A percentile compares a stretch with the other conserved stretches of the same genome.
phyloP scores from a whole-genome alignment of 2,888 invertebrate genomes.

The Harmothoe impar region DNA sequence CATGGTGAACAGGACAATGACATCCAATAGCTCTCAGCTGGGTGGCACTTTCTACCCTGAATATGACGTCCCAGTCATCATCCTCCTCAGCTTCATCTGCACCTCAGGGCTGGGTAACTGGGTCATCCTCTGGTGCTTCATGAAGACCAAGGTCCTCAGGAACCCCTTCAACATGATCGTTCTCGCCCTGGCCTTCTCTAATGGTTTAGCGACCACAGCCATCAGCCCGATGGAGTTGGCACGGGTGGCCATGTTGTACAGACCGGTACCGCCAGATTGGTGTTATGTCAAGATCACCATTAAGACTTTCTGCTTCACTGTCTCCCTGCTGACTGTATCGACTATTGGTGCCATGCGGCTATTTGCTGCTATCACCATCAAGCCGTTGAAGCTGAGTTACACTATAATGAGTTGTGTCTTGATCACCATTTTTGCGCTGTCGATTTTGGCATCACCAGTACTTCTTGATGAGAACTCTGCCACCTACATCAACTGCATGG shows the following conservation, averaged over 20 bases:
- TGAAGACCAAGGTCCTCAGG: background rate
- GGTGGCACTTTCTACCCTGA: background rate
- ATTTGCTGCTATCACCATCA: background rate
- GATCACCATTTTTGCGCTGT: background rate
- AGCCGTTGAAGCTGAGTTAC: background rate
- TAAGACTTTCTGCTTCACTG: background rate
- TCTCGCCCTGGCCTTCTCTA: background rate
- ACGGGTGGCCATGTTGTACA: background rate
- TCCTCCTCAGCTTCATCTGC: background rate
- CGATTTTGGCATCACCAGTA: background rate
- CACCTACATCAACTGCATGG: background rate
- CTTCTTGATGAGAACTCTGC: background rate
- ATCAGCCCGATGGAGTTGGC: background rate
- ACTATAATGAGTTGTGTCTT: background rate
- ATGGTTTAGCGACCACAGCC: background rate
- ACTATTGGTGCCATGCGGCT: background rate
- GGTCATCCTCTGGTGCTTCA: background rate
- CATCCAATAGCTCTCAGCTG: background rate
- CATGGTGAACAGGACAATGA: background rate
- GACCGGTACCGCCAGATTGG: background rate
- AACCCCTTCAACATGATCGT: constrained; percentile 11
- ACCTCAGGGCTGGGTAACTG: background rate
- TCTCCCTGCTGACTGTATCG: background rate
- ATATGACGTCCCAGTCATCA: background rate
- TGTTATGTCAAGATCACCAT: background rate